These are phyloP conservation scores for Mobula birostris DNA, from an alignment of 2,113 vertebrate species.

Conservation along the genomic window DNA sequence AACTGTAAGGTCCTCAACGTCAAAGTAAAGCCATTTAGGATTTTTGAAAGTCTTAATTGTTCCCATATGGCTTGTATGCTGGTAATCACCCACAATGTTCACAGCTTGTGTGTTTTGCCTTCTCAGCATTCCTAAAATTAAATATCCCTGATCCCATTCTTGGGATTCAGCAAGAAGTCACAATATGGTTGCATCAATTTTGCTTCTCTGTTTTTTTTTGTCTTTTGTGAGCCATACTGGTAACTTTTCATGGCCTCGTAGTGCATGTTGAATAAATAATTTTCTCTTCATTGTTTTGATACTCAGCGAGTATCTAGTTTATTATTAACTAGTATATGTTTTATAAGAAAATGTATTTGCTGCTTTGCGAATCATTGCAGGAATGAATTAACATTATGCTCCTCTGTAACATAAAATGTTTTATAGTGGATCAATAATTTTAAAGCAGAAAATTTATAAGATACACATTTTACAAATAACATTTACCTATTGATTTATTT, in stretches of 20 bases:
- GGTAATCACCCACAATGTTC: background rate
- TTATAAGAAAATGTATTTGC: background rate
- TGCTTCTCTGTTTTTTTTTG: too few species aligned
- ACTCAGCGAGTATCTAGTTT: background rate
- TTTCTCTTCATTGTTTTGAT: background rate
- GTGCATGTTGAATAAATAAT: background rate
- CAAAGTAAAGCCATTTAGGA: background rate
- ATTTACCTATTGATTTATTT: background rate
- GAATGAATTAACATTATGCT: background rate
- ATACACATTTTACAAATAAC: background rate
- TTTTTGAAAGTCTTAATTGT: background rate
- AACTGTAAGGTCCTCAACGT: background rate
- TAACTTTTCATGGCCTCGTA: background rate
- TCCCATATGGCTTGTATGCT: background rate
- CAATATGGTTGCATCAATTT: too few species aligned
- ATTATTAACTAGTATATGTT: background rate
- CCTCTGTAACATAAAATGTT: background rate
- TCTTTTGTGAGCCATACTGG: too few species aligned
- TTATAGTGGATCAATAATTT: background rate
- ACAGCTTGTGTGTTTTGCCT: background rate
- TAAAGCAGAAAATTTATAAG: background rate
- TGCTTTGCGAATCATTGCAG: background rate
- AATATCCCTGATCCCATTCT: background rate
- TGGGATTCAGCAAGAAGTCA: too few species aligned
- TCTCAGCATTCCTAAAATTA: background rate